A percentile compares a stretch with the other conserved stretches of the same genome.
phyloP scores from a whole-genome alignment of 2,113 vertebrate species.

The Phoenicopterus ruber region DNA sequence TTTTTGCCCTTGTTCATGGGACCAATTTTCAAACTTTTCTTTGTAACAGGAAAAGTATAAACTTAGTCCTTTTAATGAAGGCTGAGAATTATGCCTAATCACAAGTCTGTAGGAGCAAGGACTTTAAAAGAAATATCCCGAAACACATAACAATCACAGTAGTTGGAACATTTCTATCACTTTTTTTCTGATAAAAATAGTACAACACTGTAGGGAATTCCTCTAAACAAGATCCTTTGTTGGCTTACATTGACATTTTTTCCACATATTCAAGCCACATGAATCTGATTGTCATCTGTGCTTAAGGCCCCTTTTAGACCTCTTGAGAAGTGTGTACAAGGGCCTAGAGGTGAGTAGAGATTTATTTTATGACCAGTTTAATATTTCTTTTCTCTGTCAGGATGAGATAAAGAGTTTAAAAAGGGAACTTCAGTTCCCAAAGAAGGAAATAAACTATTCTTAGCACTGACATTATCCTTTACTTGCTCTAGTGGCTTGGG shows the following conservation, averaged over 20 bases:
- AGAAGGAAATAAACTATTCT: background rate
- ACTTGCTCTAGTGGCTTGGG: background rate
- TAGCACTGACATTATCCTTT: background rate
- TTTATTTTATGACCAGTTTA: background rate
- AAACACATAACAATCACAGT: background rate
- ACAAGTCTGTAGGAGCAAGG: background rate
- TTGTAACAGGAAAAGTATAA: background rate
- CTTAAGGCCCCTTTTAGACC: background rate
- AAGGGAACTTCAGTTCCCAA: background rate
- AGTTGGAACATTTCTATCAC: background rate
- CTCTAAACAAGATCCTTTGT: background rate
- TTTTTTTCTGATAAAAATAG: background rate
- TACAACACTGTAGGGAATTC: background rate
- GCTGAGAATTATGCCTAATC: background rate
- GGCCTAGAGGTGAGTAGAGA: background rate
- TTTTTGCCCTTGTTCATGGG: background rate
- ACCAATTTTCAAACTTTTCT: background rate
- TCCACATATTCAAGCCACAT: background rate
- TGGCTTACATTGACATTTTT: background rate
- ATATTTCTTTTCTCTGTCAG: background rate
- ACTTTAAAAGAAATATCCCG: background rate
- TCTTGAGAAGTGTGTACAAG: background rate
- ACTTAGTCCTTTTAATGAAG: background rate
- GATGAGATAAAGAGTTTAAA: background rate
- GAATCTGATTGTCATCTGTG: background rate